Evolutionary conservation across 2,113 vertebrate species (phyloP).

Genomic region (Notarius quadriscutis): DNA sequence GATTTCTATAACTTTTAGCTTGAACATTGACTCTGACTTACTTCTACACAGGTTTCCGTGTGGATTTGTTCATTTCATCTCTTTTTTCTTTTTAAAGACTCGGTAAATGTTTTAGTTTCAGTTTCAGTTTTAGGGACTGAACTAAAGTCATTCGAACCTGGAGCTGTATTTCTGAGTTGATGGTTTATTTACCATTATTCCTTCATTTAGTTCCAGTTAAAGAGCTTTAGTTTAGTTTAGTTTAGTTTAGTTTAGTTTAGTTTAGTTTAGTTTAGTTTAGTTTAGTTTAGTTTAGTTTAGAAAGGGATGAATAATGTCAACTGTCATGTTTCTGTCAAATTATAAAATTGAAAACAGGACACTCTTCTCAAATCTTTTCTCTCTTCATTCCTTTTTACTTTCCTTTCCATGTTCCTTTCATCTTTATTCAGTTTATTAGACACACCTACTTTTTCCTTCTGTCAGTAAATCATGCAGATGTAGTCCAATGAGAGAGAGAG

Average conservation of each 20-base stretch:
- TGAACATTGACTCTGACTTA: background rate
- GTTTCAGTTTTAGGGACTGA: background rate
- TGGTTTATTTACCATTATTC: background rate
- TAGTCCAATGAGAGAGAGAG: slow-evolving; percentile 13
- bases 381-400: background rate
- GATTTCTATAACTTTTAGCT: background rate
- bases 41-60: too few species aligned
- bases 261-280: background rate
- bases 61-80: background rate
- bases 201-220: background rate
- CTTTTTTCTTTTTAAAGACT: rapidly evolving
- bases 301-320: background rate
- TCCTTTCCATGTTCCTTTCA: background rate
- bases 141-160: too few species aligned
- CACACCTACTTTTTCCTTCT: background rate
- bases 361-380: background rate
- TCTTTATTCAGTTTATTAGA: background rate
- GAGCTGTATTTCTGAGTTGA: background rate
- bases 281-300: background rate
- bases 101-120: background rate
- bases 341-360: background rate
- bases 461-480: background rate
- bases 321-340: too few species aligned
- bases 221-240: background rate
- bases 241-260: too few species aligned